phyloP scores from a whole-genome alignment of 2,113 vertebrate species.

The Heteronetta atricapilla region DNA sequence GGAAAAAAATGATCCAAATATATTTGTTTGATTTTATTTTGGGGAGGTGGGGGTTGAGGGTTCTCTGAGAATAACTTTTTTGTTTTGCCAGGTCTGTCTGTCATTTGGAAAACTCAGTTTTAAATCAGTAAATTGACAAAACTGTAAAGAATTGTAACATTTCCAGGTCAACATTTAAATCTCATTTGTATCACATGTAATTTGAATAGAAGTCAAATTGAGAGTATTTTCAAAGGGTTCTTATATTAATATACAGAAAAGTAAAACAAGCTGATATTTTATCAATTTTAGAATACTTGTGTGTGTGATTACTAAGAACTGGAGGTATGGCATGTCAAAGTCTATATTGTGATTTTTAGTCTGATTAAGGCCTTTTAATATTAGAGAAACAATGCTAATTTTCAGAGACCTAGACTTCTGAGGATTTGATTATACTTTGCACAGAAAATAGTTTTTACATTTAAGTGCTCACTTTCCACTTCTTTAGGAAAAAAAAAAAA shows the following conservation, averaged over 20 bases:
- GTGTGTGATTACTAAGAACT: not conserved
- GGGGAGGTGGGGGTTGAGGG: no score
- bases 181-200: not conserved
- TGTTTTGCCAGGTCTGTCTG: not conserved
- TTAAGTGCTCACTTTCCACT: not conserved
- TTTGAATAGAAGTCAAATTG: not conserved
- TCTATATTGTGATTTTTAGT: not conserved
- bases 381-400: not conserved
- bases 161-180: not conserved
- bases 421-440: not conserved
- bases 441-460: not conserved
- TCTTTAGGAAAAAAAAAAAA: not conserved
- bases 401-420: not conserved
- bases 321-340: not conserved
- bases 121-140: not conserved
- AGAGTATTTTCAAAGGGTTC: not conserved
- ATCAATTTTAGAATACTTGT: not conserved
- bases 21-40: not conserved
- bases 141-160: not conserved
- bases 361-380: not conserved
- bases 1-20: not conserved
- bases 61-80: not conserved
- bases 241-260: not conserved
- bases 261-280: not conserved
- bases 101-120: not conserved